Evolutionary conservation across 2,888 invertebrate genomes (phyloP), one percentile per base, ranked within the genome.

Genomic region (Eristalis pertinax): DNA sequence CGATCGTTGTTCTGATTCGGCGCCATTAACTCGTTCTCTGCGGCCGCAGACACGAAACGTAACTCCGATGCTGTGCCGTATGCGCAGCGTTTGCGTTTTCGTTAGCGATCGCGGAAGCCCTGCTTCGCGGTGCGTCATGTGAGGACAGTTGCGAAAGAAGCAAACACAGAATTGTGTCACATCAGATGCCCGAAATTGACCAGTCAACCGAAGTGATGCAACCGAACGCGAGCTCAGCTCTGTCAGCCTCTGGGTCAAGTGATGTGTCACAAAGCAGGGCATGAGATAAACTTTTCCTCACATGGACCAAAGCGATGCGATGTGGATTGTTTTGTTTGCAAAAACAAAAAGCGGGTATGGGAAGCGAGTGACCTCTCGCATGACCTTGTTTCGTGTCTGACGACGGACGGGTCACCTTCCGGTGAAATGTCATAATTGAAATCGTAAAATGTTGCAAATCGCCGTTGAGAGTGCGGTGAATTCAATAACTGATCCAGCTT

Each of bases 11-110:
- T 85, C 84, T 85, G 78, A 78, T 82, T 85, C 63, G 60, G 69
- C 69, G 77, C 73, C 81, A 85, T 81, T 82, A 77, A 78, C 73
- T 74, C 76, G 80, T 76, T 80, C 75, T 63, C 67, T 75, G 50
- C 38, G 56, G 56, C 70, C 64, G 62, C 65, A 19, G 38, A 29
- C 79, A 79, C 75, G 68, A 77, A 32, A 43, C 62, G 19, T 50
- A n/a, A 4, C 19, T 7, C 50, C 43, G 32, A 4, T 2, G 32
- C 32, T n/a, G n/a, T 8, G 32, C 10, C 11, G 8, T 35, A 35
- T 38, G 38, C 2, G 10, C 38, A 4, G 13, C 38, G 13, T 13
- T 38, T 38, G 13, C 38, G 38, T 38, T 38, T 38, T 3, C 38
- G 13, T 13, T 38, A 13, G 13, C 38, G 38, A 13, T 38, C 13